Evolutionary conservation across 2,113 vertebrate genomes (phyloP).

Genomic region (Promerops cafer): DNA sequence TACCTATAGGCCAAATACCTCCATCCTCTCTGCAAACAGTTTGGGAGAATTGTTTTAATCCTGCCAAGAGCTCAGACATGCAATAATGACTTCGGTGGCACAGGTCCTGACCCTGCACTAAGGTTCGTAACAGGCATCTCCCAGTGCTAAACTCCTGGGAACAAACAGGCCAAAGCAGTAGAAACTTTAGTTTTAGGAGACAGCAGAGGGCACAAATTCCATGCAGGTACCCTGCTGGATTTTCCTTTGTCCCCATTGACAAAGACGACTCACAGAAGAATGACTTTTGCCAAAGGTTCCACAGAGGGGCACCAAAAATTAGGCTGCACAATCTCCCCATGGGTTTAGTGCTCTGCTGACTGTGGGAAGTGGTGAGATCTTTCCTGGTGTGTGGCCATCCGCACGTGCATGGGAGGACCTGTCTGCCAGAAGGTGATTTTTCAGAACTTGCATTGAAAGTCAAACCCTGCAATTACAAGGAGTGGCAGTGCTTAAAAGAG

Average conservation of each 20-base stretch:
- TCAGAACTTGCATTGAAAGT: not conserved
- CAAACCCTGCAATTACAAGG: slow-evolving; percentile 7
- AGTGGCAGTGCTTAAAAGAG: not conserved
- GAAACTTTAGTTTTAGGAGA: not conserved
- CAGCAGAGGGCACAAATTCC: not conserved
- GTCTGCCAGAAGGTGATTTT: not conserved
- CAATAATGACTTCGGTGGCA: not conserved
- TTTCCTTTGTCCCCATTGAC: not conserved
- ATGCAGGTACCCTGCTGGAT: not conserved
- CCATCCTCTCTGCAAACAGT: not conserved
- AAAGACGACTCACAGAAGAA: not conserved
- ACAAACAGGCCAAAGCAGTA: not conserved
- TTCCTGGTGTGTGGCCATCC: not conserved
- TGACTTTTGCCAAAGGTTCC: not conserved
- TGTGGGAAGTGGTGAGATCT: not conserved
- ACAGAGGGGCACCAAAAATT: not conserved
- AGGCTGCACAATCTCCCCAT: rapidly evolving
- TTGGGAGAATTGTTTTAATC: not conserved
- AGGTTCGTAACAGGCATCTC: not conserved
- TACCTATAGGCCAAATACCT: not conserved
- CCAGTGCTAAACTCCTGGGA: not conserved
- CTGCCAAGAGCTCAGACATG: not conserved
- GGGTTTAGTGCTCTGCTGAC: not conserved
- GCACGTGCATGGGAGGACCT: not conserved
- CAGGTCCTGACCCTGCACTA: not conserved